Percentiles rank a stretch among this genome's conserved stretches.
phyloP scores from a whole-genome alignment of 2,113 vertebrate genomes.

The Carassius carassius region DNA sequence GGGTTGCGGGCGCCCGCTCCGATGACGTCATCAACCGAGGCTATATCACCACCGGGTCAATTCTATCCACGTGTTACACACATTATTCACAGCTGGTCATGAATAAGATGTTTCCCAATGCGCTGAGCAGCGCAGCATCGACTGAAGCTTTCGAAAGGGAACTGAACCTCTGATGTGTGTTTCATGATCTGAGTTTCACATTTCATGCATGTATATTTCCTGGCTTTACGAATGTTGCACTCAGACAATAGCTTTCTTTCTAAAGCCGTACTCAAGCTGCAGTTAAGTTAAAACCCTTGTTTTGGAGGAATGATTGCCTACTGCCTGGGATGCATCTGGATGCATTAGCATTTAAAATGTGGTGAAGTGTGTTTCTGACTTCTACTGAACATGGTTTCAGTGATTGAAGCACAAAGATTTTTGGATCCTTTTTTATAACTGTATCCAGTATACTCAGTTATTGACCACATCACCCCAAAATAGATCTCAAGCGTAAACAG shows the following conservation, averaged over 20 bases:
- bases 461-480: neutral
- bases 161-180: neutral
- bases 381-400: neutral
- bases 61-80: no score
- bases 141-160: no score
- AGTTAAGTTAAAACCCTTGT: neutral
- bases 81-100: no score
- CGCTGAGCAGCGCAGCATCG: no score
- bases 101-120: no score
- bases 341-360: neutral
- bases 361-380: neutral
- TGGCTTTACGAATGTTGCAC: neutral
- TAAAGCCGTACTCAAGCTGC: neutral
- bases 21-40: no score
- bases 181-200: neutral
- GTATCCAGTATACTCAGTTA: neutral
- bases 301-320: neutral
- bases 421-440: neutral
- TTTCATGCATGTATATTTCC: neutral
- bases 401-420: neutral
- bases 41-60: no score
- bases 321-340: neutral
- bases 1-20: no score
- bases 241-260: neutral
- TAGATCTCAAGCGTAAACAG: neutral